Evolutionary conservation across 1,140 invertebrate species (phyloP).

Genomic region (Oppia nitens): DNA sequence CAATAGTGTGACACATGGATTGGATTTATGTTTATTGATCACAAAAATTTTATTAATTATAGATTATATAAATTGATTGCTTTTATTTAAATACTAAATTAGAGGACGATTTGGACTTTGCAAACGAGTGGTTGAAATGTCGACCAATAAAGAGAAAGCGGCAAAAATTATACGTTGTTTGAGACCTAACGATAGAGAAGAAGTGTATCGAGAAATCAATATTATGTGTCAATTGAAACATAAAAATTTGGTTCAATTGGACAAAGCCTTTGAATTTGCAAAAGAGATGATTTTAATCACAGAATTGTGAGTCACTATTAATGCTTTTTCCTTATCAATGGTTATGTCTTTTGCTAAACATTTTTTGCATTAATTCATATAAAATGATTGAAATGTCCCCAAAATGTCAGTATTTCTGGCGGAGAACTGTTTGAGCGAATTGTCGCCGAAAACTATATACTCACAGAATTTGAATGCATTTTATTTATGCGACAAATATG

Average conservation of each 20-base stretch:
- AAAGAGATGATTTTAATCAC: slow-evolving; percentile 77
- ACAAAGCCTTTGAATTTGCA: slow-evolving; percentile 66
- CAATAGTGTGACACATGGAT: too few species aligned
- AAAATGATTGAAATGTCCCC: neutral
- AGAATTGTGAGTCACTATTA: slow-evolving; percentile 88
- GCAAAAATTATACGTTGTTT: slow-evolving; percentile 78
- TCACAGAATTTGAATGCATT: slow-evolving; percentile 75
- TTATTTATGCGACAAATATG: slow-evolving; percentile 82
- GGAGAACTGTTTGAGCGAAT: slow-evolving; percentile 82
- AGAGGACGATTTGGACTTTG: slow-evolving; percentile 41
- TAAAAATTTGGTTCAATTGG: slow-evolving; percentile 69
- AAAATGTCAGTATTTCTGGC: slow-evolving; percentile 53
- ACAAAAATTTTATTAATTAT: neutral
- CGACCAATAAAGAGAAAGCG: slow-evolving; percentile 50
- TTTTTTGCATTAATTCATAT: too few species aligned
- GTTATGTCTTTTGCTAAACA: too few species aligned
- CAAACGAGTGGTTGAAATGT: slow-evolving; percentile 47
- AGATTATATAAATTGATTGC: neutral
- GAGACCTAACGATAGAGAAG: slow-evolving; percentile 59
- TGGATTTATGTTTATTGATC: too few species aligned
- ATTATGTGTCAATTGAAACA: slow-evolving; percentile 80
- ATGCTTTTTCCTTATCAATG: too few species aligned
- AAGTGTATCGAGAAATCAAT: slow-evolving; percentile 71
- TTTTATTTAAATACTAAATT: slow-evolving; percentile 15
- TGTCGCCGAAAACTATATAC: slow-evolving; percentile 72